Base-by-base conservation (phyloP, 2,888 invertebrate species). In the Acrocera orbiculus region DNA sequence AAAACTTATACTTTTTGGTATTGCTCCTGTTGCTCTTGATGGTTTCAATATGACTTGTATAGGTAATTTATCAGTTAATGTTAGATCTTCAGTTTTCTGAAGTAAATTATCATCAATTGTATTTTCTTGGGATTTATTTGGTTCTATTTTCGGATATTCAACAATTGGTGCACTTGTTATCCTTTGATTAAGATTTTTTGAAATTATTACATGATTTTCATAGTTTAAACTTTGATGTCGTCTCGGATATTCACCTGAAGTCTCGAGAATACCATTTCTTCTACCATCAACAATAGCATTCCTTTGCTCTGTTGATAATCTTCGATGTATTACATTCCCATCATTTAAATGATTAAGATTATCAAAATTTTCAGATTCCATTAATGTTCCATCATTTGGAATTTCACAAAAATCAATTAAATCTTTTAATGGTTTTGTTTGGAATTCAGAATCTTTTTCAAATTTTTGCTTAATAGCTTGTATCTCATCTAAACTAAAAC, bases 1-100 rank as follows among this genome's bases (percentile, higher is more conserved):
- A 48, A 87, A 87, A 53, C 83, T 86, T 46, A 87, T 87, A 49
- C 85, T 87, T 60, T 89, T 89, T 2, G 86, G 85, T 48, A 89
- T 87, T 2, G 86, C 82, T 1, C 86, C 86, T 0, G 80, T 81
- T 1, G 78, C 76, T 14, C 66, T 64, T 4, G 55, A 59, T 0
- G 66, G 63, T 44, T 67, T 69, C 11, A 11, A 11, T n/a, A n/a
- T 6, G 28, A 32, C 13, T 27, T 27, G 16, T 32, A 30, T 36
- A 19, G 17, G 9, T n/a, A 23, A 31, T 32, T 27, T 33, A 19
- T 26, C 32, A 22, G 47, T 48, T 16, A 59, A 41, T 34, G 45
- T 47, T 16, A 58, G 22, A 26, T 52, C 48, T 26, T 56, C 48
- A 0, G 53, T 51, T 39, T 52, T 57, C n/a, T 46, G 47, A 3